These are phyloP conservation scores for Hydrochoerus hydrochaeris DNA, from an alignment of 2,113 vertebrate genomes.

Conservation along the genomic window DNA sequence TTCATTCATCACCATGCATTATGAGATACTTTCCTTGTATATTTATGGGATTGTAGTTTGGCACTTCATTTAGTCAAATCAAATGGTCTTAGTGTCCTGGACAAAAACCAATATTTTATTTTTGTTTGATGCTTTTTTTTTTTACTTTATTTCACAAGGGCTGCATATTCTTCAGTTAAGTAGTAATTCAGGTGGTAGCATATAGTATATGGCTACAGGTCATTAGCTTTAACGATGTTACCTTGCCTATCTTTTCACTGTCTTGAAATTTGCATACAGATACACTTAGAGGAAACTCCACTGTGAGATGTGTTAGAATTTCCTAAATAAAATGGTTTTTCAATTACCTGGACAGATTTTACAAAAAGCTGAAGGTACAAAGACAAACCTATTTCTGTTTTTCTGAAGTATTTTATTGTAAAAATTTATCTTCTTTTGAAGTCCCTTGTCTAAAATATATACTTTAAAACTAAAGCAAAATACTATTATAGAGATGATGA, in stretches of 20 bases:
- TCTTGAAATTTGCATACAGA: not conserved
- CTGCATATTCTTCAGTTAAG: not conserved
- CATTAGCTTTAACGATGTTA: not conserved
- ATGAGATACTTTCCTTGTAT: not conserved
- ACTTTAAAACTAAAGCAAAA: conserved; percentile 46
- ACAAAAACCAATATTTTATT: not conserved
- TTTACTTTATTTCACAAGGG: not conserved
- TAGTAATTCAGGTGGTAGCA: not conserved
- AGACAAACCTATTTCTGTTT: not conserved
- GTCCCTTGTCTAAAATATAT: not conserved
- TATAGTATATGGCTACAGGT: not conserved
- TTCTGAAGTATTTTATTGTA: not conserved
- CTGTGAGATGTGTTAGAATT: not conserved
- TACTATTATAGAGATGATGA: not conserved
- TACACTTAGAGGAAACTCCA: not conserved
- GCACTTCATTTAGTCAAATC: not conserved
- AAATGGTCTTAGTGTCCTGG: not conserved
- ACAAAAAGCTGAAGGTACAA: not conserved
- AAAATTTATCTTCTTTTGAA: not conserved
- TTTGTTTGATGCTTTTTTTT: not conserved
- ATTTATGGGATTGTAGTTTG: not conserved
- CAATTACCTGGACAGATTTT: not conserved
- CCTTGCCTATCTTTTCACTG: not conserved
- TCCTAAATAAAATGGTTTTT: not conserved
- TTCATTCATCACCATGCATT: not conserved